phyloP scores from a whole-genome alignment of 1,140 invertebrate species.

The Lepidurus packardi region DNA sequence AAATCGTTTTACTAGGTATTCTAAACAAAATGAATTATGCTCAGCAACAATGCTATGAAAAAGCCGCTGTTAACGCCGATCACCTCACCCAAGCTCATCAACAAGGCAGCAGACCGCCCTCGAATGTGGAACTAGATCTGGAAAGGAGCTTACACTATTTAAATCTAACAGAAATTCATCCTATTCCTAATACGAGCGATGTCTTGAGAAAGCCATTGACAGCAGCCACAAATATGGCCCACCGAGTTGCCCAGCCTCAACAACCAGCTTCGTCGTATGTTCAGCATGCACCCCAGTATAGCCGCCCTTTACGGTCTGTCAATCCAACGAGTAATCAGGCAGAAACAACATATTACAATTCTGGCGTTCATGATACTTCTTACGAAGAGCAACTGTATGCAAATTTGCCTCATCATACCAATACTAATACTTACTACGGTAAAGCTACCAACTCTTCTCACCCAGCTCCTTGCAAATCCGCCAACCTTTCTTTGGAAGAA shows the following conservation, averaged over 20 bases:
- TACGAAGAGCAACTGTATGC: background rate
- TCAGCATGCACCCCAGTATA: background rate
- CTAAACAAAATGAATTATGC: background rate
- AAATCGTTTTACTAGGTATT: conserved; percentile 2
- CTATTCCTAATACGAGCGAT: background rate
- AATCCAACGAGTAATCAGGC: background rate
- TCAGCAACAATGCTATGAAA: background rate
- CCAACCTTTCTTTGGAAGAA: background rate
- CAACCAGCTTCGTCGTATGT: background rate
- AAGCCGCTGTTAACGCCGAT: background rate
- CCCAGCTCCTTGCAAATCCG: background rate
- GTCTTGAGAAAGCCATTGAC: background rate
- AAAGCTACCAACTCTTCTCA: background rate
- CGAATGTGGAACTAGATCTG: background rate
- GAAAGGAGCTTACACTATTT: conserved; percentile 11
- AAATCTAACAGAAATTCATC: conserved; percentile 3
- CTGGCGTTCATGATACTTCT: background rate
- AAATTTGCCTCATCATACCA: background rate
- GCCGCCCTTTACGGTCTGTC: background rate
- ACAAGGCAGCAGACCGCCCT: background rate
- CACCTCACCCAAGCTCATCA: background rate
- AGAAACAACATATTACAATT: background rate
- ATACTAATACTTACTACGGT: background rate
- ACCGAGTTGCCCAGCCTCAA: conserved; percentile 5
- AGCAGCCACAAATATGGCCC: background rate